phyloP scores from a whole-genome alignment of 2,113 vertebrate genomes.

The Corythaixoides concolor region DNA sequence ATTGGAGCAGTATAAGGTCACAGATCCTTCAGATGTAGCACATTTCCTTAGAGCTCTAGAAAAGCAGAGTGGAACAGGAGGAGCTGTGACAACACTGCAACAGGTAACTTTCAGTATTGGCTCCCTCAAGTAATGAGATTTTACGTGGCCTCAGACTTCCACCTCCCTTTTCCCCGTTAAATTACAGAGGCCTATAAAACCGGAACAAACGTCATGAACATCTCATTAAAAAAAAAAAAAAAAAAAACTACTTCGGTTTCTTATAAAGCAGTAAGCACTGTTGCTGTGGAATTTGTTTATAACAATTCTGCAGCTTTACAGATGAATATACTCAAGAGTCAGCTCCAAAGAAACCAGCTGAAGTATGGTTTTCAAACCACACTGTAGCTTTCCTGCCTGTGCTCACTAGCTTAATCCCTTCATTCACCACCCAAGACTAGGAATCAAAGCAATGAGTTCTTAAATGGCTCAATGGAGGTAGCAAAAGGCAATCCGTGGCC shows the following conservation, averaged over 20 bases:
- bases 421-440: not conserved
- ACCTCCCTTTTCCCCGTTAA: not conserved
- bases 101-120: not conserved
- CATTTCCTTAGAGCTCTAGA: not conserved
- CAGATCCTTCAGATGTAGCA: not conserved
- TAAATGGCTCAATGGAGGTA: not conserved
- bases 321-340: no score
- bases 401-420: not conserved
- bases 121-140: not conserved
- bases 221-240: not conserved
- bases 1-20: fast-evolving
- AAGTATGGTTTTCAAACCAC: not conserved
- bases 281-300: not conserved
- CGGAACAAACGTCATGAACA: fast-evolving
- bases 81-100: no score
- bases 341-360: not conserved
- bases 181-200: not conserved
- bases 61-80: not conserved
- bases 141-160: not conserved
- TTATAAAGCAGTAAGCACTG: not conserved
- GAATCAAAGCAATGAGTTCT: not conserved
- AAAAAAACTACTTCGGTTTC: not conserved
- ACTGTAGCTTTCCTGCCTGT: fast-evolving
- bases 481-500: fast-evolving
- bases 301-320: no score